phyloP scores from a whole-genome alignment of 2,113 vertebrate genomes.

The Carassius gibelio region DNA sequence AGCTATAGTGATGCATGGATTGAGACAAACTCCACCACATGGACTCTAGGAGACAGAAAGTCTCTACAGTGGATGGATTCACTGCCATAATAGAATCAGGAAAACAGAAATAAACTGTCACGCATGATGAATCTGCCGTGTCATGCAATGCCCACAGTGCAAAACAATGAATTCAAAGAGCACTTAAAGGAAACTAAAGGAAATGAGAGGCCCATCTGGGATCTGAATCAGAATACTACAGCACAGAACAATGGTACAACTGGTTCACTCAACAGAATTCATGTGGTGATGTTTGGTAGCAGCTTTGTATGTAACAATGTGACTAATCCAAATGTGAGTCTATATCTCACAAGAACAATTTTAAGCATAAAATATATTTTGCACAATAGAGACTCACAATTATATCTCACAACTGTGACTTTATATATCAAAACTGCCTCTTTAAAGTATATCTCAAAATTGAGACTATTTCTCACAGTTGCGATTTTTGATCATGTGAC shows the following conservation, averaged over 20 bases:
- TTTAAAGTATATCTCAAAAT: too few species aligned
- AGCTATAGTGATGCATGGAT: slow-evolving; percentile 46
- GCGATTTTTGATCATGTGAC: too few species aligned
- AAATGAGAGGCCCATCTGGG: slow-evolving; percentile 50
- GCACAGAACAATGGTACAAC: slow-evolving; percentile 49
- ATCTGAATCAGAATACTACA: slow-evolving; percentile 45
- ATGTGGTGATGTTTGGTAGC: not conserved
- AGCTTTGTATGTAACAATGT: too few species aligned
- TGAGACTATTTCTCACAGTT: too few species aligned
- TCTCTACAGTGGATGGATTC: not conserved
- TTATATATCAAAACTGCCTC: too few species aligned
- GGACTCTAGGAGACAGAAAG: not conserved
- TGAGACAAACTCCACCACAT: slow-evolving; percentile 24
- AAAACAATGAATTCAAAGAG: slow-evolving; percentile 47
- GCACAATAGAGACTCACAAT: too few species aligned
- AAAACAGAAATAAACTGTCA: slow-evolving; percentile 37
- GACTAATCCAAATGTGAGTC: too few species aligned
- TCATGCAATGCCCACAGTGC: not conserved
- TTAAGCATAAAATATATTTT: not conserved
- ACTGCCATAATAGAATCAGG: slow-evolving; percentile 15
- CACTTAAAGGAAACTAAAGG: slow-evolving; percentile 45
- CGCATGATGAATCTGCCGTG: slow-evolving; percentile 13
- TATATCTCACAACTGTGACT: too few species aligned
- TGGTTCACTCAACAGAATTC: slow-evolving; percentile 33
- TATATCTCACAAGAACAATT: too few species aligned